Conservation (phyloP, 2,888 invertebrate species). For the Boloria euphrosyne region DNA sequence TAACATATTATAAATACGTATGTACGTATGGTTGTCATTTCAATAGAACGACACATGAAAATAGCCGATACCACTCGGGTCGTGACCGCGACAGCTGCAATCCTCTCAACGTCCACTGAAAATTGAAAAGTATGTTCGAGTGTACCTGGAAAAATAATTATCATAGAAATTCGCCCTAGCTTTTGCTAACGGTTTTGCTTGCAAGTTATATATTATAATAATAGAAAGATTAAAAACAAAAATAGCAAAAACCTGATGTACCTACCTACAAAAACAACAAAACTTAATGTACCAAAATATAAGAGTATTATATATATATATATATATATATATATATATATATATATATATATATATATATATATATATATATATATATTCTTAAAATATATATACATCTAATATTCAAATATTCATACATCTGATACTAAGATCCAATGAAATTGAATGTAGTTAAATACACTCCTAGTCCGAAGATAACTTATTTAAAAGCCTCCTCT, state of each 20-base stretch:
- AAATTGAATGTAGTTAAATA: constrained; percentile 1
- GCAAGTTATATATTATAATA: background rate
- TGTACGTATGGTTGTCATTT: constrained; percentile 5
- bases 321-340: too few species aligned
- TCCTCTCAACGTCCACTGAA: constrained; percentile 20
- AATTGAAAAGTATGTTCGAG: constrained; percentile 19
- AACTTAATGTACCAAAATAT: too few species aligned
- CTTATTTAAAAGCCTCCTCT: constrained; percentile 5
- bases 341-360: too few species aligned
- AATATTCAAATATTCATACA: too few species aligned
- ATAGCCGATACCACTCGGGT: background rate
- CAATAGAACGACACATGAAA: constrained; percentile 4
- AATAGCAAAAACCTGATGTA: too few species aligned
- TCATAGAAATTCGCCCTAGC: background rate
- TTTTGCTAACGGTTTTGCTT: background rate
- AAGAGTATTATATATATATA: too few species aligned
- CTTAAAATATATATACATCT: too few species aligned
- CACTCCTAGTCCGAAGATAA: constrained; percentile 1
- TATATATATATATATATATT: too few species aligned
- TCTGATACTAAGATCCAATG: background rate
- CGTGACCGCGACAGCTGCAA: constrained; percentile 14
- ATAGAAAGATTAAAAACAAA: too few species aligned
- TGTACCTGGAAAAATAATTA: constrained; percentile 10
- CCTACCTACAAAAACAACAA: background rate
- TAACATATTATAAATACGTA: too few species aligned